Conservation (phyloP, 2,113 vertebrate genomes). For the Poeciliopsis turrubarensis region DNA sequence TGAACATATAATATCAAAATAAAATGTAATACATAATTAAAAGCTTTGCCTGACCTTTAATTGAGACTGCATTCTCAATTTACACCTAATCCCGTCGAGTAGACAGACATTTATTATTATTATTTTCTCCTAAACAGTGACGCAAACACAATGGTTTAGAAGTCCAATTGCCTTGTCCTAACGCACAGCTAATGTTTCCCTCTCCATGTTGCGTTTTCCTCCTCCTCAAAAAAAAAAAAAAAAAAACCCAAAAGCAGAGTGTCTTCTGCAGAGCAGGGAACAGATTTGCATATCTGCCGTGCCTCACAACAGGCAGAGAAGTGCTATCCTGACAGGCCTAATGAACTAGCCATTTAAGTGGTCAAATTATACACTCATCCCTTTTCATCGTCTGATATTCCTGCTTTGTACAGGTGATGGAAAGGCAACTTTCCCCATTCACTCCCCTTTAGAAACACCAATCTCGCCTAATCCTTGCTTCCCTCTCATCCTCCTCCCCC, state of each 20-base stretch:
- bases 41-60: neutral
- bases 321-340: slow-evolving; percentile 74
- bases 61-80: neutral
- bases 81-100: neutral
- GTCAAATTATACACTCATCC: slow-evolving; percentile 80
- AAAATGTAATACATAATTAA: neutral
- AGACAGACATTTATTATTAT: slow-evolving; percentile 1
- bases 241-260: slow-evolving; percentile 26
- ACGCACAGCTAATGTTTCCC: slow-evolving; percentile 14
- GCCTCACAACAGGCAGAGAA: slow-evolving; percentile 65
- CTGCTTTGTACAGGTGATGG: slow-evolving; percentile 77
- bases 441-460: slow-evolving; percentile 65
- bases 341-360: slow-evolving; percentile 77
- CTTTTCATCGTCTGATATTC: slow-evolving; percentile 74
- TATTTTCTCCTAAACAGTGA: neutral
- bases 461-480: slow-evolving; percentile 56
- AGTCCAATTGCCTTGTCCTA: neutral
- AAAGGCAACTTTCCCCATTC: slow-evolving; percentile 78
- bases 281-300: slow-evolving; percentile 71
- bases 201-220: slow-evolving; percentile 15
- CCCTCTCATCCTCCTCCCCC: slow-evolving; percentile 19
- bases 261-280: slow-evolving; percentile 38
- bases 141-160: neutral
- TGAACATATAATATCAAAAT: neutral
- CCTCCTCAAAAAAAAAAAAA: slow-evolving; percentile 12